Conservation (phyloP, 2,888 invertebrate species). For the Eilema caniola region DNA sequence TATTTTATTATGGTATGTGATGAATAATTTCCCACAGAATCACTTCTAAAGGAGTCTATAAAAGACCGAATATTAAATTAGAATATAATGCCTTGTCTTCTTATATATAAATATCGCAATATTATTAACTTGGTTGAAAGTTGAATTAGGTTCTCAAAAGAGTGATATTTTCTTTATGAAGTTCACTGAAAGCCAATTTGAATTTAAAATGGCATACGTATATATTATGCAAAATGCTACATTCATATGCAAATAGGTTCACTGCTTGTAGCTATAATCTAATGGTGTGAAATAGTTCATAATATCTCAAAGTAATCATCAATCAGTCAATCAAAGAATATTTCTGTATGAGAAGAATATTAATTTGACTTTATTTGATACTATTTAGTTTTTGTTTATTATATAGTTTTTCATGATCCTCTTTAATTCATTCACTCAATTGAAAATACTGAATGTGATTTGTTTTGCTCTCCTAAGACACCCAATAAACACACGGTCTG, state of each 20-base stretch:
- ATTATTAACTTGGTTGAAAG: background rate
- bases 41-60: too few species aligned
- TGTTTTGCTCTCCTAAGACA: too few species aligned
- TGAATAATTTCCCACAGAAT: too few species aligned
- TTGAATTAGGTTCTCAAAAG: background rate
- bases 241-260: constrained; percentile 44
- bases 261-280: constrained; percentile 39
- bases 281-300: constrained; percentile 30
- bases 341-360: constrained; percentile 19
- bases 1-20: too few species aligned
- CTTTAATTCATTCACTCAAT: too few species aligned
- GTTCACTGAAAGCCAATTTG: constrained; percentile 42
- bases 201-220: constrained; percentile 40
- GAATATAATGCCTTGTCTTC: too few species aligned
- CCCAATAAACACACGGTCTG: too few species aligned
- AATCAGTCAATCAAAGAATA: constrained; percentile 16
- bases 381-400: too few species aligned
- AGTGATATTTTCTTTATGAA: constrained; percentile 20
- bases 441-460: too few species aligned
- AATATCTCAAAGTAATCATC: constrained; percentile 33
- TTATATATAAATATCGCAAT: too few species aligned
- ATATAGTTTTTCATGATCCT: too few species aligned
- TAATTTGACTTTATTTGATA: background rate
- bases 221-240: constrained; percentile 43
- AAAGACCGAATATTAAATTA: too few species aligned